phyloP scores from a whole-genome alignment of 2,797 vertebrate species.

The Takifugu rubripes region DNA sequence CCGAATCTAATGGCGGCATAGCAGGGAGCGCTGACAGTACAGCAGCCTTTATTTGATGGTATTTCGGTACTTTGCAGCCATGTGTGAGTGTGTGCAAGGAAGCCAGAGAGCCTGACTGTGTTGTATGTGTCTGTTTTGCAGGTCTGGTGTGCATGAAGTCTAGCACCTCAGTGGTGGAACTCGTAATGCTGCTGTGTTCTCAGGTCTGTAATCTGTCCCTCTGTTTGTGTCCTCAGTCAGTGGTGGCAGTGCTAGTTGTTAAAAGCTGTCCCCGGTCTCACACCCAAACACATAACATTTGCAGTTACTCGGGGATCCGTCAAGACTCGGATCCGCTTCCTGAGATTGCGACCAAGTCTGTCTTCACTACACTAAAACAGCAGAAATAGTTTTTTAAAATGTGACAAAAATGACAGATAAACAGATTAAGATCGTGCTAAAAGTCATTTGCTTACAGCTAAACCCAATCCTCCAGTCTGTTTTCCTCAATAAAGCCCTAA shows the following conservation, averaged over 20 bases:
- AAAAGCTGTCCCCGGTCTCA: conserved; percentile 4
- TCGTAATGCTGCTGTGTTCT: conserved; percentile 97
- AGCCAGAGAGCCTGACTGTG: conserved; percentile 46
- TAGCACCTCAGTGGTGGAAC: conserved; percentile 95
- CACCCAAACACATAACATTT: not conserved
- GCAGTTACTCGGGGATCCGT: conserved; percentile 8
- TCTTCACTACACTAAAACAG: not conserved
- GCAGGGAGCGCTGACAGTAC: conserved; percentile 31
- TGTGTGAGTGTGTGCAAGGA: conserved; percentile 13
- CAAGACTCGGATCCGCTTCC: conserved; percentile 34
- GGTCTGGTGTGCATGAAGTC: conserved; percentile 98
- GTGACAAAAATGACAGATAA: too few species aligned
- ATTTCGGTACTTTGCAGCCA: conserved; percentile 26
- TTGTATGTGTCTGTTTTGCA: conserved; percentile 60
- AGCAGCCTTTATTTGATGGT: conserved; percentile 34
- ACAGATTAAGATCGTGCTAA: too few species aligned
- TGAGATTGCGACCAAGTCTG: not conserved
- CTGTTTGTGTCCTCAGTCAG: not conserved
- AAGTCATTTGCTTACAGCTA: too few species aligned
- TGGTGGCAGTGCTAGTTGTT: not conserved
- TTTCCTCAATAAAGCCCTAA: conserved; percentile 6
- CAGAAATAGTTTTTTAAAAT: too few species aligned
- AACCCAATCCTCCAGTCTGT: not conserved
- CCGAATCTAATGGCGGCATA: conserved; percentile 23
- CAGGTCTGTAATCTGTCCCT: conserved; percentile 78